Evolutionary conservation across 2,888 invertebrate species (phyloP).

Genomic region (Tenthredo notha): DNA sequence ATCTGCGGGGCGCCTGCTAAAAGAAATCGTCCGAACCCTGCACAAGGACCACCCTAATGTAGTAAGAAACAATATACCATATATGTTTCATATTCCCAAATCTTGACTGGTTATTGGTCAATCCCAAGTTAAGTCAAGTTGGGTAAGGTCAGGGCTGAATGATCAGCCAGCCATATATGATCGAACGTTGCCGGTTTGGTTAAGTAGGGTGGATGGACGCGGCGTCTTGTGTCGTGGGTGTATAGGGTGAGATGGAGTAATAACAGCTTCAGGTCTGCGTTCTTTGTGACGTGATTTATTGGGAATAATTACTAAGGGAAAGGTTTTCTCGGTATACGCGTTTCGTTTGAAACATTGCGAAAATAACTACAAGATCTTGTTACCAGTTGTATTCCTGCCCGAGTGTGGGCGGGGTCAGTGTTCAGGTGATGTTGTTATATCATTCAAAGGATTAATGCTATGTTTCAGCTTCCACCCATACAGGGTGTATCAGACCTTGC

Average conservation of each 20-base stretch:
- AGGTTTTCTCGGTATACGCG: not conserved
- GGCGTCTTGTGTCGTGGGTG: slow-evolving; percentile 12
- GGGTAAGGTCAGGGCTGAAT: slow-evolving; percentile 40
- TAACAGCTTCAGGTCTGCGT: slow-evolving; percentile 23
- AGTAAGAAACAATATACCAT: not conserved
- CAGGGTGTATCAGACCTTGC: too few species aligned
- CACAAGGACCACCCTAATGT: too few species aligned
- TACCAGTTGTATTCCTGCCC: slow-evolving; percentile 25
- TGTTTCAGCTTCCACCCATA: not conserved
- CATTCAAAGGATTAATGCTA: not conserved
- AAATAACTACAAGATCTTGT: slow-evolving; percentile 29
- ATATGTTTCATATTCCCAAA: not conserved
- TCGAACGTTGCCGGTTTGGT: not conserved
- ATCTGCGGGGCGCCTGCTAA: too few species aligned
- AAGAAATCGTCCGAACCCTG: too few species aligned
- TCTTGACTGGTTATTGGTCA: not conserved
- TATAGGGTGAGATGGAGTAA: slow-evolving; percentile 30
- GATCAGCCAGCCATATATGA: not conserved
- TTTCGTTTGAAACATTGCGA: slow-evolving; percentile 22
- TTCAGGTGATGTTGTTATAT: not conserved
- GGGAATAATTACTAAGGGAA: slow-evolving; percentile 38
- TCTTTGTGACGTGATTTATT: slow-evolving; percentile 38
- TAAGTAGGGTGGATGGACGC: not conserved
- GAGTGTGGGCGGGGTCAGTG: slow-evolving; percentile 33
- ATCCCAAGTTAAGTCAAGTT: not conserved